These are phyloP conservation scores for Megathymus violae DNA, from an alignment of 1,140 invertebrate species.

Conservation along the genomic window DNA sequence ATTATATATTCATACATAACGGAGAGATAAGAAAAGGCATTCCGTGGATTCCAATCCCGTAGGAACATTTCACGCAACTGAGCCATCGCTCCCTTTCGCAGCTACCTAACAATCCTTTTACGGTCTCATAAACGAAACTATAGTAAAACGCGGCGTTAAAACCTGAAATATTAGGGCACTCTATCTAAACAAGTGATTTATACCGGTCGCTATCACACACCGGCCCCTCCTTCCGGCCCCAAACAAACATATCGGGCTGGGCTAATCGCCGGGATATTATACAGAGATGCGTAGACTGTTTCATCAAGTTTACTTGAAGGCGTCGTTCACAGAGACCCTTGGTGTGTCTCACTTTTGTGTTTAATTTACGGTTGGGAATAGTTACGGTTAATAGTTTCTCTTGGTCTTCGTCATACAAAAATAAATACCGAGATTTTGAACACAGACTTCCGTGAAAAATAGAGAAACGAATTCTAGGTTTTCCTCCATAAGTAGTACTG, in stretches of 20 bases:
- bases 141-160: constrained; percentile 11
- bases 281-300: background rate
- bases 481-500: too few species aligned
- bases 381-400: background rate
- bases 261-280: constrained; percentile 15
- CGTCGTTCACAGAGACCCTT: constrained; percentile 1
- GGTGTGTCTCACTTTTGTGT: background rate
- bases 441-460: too few species aligned
- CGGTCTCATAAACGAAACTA: constrained; percentile 1
- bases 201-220: constrained; percentile 46
- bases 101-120: background rate
- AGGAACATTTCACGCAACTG: background rate
- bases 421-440: too few species aligned
- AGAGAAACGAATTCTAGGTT: too few species aligned
- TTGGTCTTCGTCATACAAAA: too few species aligned
- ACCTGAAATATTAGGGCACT: constrained; percentile 23
- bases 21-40: too few species aligned
- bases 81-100: background rate
- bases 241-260: constrained; percentile 26
- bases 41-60: background rate
- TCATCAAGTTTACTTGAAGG: constrained; percentile 12
- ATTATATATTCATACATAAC: too few species aligned
- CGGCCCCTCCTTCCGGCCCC: constrained; percentile 42
- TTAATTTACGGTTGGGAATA: background rate
- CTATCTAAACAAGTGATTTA: constrained; percentile 54